These are phyloP conservation scores for Nesidiocoris tenuis DNA, from an alignment of 2,888 invertebrate species.

Conservation along the genomic window DNA sequence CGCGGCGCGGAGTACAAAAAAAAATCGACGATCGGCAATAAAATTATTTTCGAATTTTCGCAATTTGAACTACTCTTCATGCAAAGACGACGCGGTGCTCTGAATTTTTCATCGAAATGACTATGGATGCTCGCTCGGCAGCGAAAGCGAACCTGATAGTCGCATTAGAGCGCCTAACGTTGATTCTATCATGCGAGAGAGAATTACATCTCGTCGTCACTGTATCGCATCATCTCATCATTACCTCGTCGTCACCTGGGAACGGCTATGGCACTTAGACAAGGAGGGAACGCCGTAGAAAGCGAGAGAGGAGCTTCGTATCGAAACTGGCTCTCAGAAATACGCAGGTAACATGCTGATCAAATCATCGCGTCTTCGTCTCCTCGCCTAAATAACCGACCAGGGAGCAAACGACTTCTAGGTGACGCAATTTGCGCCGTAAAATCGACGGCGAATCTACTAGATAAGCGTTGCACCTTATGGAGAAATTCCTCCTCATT, in stretches of 20 bases:
- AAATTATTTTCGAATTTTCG: too few species aligned
- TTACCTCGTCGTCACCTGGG: not conserved
- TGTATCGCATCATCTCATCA: not conserved
- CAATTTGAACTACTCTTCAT: too few species aligned
- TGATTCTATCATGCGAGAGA: not conserved
- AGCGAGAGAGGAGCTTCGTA: not conserved
- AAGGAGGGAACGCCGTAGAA: not conserved
- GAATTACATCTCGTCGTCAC: not conserved
- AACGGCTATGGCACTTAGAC: not conserved
- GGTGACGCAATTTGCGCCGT: not conserved
- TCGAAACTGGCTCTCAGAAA: conserved; percentile 11
- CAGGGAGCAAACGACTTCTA: not conserved
- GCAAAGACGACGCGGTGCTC: not conserved
- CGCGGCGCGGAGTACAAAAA: too few species aligned
- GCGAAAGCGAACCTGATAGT: not conserved
- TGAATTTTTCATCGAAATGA: not conserved
- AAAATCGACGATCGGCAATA: too few species aligned
- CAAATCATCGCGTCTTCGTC: conserved; percentile 20
- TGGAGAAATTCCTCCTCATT: too few species aligned
- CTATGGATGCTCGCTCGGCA: not conserved
- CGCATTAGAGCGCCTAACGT: not conserved
- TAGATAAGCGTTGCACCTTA: too few species aligned
- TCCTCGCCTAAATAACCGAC: not conserved
- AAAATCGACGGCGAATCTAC: not conserved
- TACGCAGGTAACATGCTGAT: conserved; percentile 22